Base-by-base conservation (phyloP, 2,888 invertebrate genomes). In the Parapristionchus giblindavisi region DNA sequence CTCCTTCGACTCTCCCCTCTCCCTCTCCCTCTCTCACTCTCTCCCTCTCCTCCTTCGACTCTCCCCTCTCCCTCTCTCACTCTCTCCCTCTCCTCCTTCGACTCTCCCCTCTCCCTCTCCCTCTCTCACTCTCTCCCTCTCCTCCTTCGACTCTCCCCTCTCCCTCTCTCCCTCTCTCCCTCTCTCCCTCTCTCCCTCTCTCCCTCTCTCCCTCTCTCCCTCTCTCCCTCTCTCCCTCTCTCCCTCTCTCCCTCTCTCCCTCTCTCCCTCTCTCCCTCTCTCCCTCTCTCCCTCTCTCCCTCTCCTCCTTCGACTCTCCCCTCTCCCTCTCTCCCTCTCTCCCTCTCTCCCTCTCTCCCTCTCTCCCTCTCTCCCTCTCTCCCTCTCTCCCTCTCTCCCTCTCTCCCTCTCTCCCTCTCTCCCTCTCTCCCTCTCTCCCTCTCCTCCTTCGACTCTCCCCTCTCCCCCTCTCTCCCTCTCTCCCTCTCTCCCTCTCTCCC, bases 41-140 rank as follows among this genome's bases (percentile, higher is more conserved):
- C 60, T 14, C 54, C 24, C 6, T 54, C n/a, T 14, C 34, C 32
- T 60, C 60, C 21, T 36, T 24, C 21, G 34, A 21, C 21, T n/a
- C n/a, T n/a, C 21, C 54, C 54, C 27, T 60, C 36, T 36, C 36
- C 32, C 36, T 60, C 60, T 36, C 34, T 60, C 36, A 36, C 60
- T 36, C 3, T 32, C 14, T 32, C 34, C 54, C 6, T 36, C 32
- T 17, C 21, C 60, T 32, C 29, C 17, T n/a, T 36, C 21, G 21
- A 17, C 36, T 24, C 14, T 40, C 40, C 43, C 40, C 17, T 21
- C n/a, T 40, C n/a, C 8, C 43, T 43, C 43, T 4, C 65, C 29
- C 40, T n/a, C 27, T 34, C 43, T 40, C 48, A 24, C 65, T 17
- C 17, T 68, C 43, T 65, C 65, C 14, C 4, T 14, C 21, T 17